phyloP scores from a whole-genome alignment of 2,888 invertebrate species.

The Dasypogon diadema region DNA sequence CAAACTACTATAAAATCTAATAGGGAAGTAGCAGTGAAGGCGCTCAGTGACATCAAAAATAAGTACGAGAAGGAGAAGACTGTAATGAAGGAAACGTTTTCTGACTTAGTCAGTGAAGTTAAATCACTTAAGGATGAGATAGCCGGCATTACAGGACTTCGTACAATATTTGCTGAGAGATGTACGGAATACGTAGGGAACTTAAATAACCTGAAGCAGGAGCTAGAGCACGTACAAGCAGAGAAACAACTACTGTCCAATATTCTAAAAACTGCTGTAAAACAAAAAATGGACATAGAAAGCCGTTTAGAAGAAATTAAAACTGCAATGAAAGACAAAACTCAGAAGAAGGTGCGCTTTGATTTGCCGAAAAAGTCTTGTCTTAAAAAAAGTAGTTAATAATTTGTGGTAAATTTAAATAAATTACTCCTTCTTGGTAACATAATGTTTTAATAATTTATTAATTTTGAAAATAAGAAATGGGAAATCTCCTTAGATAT shows the following conservation, averaged over 20 bases:
- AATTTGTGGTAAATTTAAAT: no score
- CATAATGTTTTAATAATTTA: no score
- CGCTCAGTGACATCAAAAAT: neutral
- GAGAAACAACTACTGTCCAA: neutral
- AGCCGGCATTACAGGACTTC: neutral
- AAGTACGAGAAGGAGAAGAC: conserved; percentile 9
- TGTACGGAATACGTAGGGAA: neutral
- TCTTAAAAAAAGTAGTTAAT: no score
- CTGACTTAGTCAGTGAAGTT: neutral
- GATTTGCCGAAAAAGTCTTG: no score
- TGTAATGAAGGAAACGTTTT: neutral
- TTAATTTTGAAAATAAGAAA: no score
- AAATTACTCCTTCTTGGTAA: no score
- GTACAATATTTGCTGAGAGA: neutral
- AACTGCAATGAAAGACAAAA: no score
- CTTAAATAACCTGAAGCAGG: neutral
- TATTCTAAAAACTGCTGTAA: neutral
- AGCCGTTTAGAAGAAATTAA: no score
- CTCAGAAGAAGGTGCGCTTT: no score
- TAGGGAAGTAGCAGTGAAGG: neutral
- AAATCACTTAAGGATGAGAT: neutral
- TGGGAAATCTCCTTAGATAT: no score
- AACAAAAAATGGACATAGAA: no score
- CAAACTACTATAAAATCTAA: neutral
- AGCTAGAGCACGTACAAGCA: neutral